Conservation (phyloP, 1,140 invertebrate species). For the Aphelenchoides besseyi region DNA sequence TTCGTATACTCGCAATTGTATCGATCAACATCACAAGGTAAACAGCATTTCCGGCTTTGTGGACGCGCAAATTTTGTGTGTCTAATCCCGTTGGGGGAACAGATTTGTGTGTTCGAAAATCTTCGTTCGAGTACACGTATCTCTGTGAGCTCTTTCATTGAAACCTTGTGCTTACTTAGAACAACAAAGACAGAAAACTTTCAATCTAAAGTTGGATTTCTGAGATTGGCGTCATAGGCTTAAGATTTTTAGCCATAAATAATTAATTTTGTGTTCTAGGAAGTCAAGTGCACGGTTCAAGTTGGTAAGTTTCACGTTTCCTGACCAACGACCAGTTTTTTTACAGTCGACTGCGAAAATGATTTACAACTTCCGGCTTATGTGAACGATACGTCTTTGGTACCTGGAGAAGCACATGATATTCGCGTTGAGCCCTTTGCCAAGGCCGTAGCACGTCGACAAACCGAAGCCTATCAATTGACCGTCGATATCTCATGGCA, state of each 20-base stretch:
- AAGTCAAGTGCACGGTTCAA: neutral
- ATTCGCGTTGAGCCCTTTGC: constrained; percentile 51
- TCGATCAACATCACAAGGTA: constrained; percentile 28
- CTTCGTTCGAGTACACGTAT: neutral
- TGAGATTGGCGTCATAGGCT: too few relatives aligned
- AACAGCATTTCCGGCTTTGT: neutral
- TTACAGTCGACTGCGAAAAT: constrained; percentile 26
- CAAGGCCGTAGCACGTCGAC: constrained; percentile 44
- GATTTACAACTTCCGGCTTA: constrained; percentile 7
- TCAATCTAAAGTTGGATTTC: too few relatives aligned
- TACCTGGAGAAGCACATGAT: constrained; percentile 58
- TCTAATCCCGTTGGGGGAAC: neutral
- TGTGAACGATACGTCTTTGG: constrained; percentile 16
- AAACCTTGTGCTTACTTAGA: too few relatives aligned
- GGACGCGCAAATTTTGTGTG: neutral
- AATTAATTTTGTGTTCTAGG: constrained; percentile 7
- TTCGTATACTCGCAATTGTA: constrained; percentile 28
- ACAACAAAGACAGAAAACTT: too few relatives aligned
- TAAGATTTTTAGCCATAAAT: too few relatives aligned
- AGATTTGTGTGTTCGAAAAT: neutral
- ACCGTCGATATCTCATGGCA: constrained; percentile 61
- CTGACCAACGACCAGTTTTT: neutral
- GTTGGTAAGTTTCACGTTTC: neutral
- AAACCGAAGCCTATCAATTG: constrained; percentile 44
- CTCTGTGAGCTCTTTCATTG: neutral